These are phyloP conservation scores for Phasianus colchicus DNA, from an alignment of 2,113 vertebrate species.

Conservation along the genomic window DNA sequence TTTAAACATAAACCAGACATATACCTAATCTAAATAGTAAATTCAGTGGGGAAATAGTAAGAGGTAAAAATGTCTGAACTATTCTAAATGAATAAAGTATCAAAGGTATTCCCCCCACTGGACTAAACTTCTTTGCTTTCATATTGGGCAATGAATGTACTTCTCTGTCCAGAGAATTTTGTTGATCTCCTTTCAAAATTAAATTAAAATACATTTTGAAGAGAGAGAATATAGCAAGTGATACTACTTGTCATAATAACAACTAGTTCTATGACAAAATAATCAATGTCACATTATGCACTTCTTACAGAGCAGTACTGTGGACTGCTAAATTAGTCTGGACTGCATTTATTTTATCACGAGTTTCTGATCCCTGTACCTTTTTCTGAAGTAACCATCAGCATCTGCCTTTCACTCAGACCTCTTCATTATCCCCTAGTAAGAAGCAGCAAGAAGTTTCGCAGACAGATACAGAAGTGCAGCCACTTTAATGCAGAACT, in stretches of 20 bases:
- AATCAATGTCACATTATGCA: not conserved
- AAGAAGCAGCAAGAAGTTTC: not conserved
- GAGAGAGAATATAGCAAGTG: not conserved
- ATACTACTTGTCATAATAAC: not conserved
- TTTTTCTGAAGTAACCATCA: constrained; percentile 19
- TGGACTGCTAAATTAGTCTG: not conserved
- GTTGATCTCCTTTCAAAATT: not conserved
- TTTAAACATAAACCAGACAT: not conserved
- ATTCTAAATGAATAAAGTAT: not conserved
- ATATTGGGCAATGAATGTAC: not conserved
- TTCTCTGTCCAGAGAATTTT: not conserved
- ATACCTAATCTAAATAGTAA: not conserved
- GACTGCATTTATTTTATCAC: not conserved
- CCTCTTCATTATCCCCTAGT: not conserved
- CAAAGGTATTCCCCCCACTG: not conserved
- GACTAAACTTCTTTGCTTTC: not conserved
- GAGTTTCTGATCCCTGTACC: not conserved
- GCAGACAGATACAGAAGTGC: not conserved
- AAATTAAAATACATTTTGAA: not conserved
- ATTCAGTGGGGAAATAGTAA: not conserved
- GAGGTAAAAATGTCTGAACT: not conserved
- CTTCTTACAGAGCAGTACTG: not conserved
- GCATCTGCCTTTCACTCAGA: not conserved
- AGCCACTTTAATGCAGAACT: not conserved
- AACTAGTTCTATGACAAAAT: not conserved